A percentile compares a stretch with the other conserved stretches of the same genome.
Evolutionary conservation across 2,113 vertebrate species (phyloP).

Genomic region (rat (Rattus norvegicus)): GRCr8 NC_086038.1:55135001-55135500

Average conservation of each 20-base stretch:
- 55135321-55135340: not conserved
- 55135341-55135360: not conserved
- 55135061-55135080: not conserved
- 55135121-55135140: not conserved
- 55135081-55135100: not conserved
- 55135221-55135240: not conserved
- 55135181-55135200: not conserved
- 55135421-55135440: not conserved
- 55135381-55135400: too few relatives aligned
- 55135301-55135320: not conserved
- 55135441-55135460: slow-evolving; percentile 27
- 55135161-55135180: not conserved
- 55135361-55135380: not conserved
- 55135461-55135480: not conserved
- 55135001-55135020: not conserved
- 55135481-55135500: not conserved
- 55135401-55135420: not conserved
- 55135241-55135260: not conserved
- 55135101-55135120: not conserved
- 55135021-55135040: not conserved
- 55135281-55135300: not conserved
- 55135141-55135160: not conserved
- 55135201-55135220: not conserved
- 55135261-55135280: not conserved
- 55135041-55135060: not conserved